Percentiles rank a stretch among this genome's conserved stretches.
phyloP scores from a whole-genome alignment of 2,113 vertebrate genomes.

The Neofelis nebulosa region DNA sequence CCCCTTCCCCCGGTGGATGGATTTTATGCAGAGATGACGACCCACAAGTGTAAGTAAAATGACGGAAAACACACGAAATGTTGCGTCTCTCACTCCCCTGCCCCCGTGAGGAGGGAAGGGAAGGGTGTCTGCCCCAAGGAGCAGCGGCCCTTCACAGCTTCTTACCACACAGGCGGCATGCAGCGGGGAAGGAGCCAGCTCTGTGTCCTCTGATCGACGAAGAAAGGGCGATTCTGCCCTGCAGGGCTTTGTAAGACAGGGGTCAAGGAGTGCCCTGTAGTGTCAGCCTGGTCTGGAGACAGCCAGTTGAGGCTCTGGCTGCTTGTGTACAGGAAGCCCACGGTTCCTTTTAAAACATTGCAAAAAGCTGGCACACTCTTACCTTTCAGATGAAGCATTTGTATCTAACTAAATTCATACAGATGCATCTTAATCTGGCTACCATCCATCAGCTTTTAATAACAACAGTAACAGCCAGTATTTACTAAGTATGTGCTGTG shows the following conservation, averaged over 20 bases:
- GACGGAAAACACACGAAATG: background rate
- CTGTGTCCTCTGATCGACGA: background rate
- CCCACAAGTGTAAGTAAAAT: background rate
- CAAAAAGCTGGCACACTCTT: background rate
- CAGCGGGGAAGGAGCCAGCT: background rate
- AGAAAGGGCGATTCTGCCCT: background rate
- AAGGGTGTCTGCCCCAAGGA: background rate
- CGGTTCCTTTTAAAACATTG: background rate
- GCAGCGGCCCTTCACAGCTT: background rate
- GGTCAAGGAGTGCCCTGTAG: background rate
- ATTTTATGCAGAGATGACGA: background rate
- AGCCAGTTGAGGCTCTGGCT: background rate
- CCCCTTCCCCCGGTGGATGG: background rate
- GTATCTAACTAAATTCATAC: constrained; percentile 9
- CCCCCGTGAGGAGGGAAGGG: background rate
- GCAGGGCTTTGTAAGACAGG: background rate
- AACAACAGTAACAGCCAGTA: background rate
- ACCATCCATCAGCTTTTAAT: background rate
- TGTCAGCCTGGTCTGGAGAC: background rate
- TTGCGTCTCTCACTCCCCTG: background rate
- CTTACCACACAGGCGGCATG: background rate
- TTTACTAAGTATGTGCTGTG: background rate
- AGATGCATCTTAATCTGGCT: background rate
- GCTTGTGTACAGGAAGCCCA: background rate
- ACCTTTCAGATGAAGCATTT: constrained; percentile 18